Base-by-base conservation (phyloP, 2,113 vertebrate species). In the Alces alces region DNA sequence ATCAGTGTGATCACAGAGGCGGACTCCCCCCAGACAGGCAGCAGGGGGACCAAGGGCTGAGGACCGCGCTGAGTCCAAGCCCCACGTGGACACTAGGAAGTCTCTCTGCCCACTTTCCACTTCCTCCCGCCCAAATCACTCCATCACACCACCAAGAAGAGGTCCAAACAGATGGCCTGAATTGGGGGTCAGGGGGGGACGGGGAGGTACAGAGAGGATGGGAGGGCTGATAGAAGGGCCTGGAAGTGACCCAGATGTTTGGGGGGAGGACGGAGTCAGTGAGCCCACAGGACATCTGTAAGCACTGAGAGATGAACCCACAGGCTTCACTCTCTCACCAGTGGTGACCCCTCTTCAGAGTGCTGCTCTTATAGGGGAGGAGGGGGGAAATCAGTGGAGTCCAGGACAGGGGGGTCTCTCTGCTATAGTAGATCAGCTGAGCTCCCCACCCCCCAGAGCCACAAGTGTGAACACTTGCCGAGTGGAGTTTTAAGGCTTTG, bases 1-100 rank as follows among this genome's bases (percentile, higher is more conserved):
- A 39, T 30, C 30, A 52, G 19, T 25, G 8, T 4, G 57, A 64
- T 33, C 50, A 60, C 57, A 43, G 30, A 52, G 3, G 17, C 19
- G 43, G 47, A 28, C 6, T 4, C 58, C 17, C 17, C 30, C 4
- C 0, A 11, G 27, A 30, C 1, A 16, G 15, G 50, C 19, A 54
- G 28, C 15, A n/a, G 11, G 15, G 15, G 52, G 14, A 1, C 45
- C 13, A 11, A 39, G 58, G 4, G 23, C 1, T 1, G 57, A 50
- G 36, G n/a, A 1, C 47, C 3, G 1, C 7, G 12, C 36, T 16
- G 66, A 47, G 39, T 55, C 47, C 30, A 21, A 15, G 36, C 52
- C 15, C 36, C 21, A 12, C 0, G 17, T 2, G 0, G n/a, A 23
- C 2, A 0, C 17, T 45, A 12, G 10, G 5, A 14, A 25, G 33